Base-by-base conservation (phyloP, 2,797 vertebrate genomes). In the Ceyx erithaca region DNA sequence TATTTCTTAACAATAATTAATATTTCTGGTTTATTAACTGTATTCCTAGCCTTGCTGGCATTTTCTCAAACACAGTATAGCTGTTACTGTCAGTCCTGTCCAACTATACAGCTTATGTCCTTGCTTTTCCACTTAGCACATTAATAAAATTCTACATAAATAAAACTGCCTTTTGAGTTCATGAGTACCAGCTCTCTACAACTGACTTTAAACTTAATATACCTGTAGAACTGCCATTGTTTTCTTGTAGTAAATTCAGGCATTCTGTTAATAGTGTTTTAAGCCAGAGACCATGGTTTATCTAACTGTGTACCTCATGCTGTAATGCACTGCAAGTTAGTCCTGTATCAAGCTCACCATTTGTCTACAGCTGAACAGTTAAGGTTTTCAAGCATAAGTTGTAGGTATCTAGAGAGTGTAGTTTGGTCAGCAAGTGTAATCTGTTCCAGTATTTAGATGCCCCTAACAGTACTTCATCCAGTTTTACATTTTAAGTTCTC, bases 81-180 rank as follows among this genome's bases (percentile, higher is more conserved):
- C 12, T 87, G 25, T 40, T 70, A 37, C 2, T 41, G 0, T 68
- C 14, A 25, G 41, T 13, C 13, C 41, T 41, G 55, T 54, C 25
- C 37, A 66, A 2, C 9, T 49, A 7, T 14, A 13, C 25, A 46
- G 2, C 19, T 63, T 91, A 16, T 71, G 23, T 64, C 40, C 18
- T 51, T 22, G 12, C 37, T 87, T 82, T 76, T 87, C 43, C 25
- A 30, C 68, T 76, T 54, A 75, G 28, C 43, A 40, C 37, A 40
- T 40, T 40, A 40, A 40, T 40, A 40, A 58, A 20, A 30, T 33
- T 18, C 1, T 58, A 5, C 1, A 0, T 52, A 71, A 64, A 1
- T 51, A 59, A 52, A 26, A 41, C 10, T 64, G 23, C 1, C 13
- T 76, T 87, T 75, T 49, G n/a, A 41, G 14, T n/a, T 85, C 25